Evolutionary conservation across 1,140 invertebrate species (phyloP).

Genomic region (Heliothis subflexa): DNA sequence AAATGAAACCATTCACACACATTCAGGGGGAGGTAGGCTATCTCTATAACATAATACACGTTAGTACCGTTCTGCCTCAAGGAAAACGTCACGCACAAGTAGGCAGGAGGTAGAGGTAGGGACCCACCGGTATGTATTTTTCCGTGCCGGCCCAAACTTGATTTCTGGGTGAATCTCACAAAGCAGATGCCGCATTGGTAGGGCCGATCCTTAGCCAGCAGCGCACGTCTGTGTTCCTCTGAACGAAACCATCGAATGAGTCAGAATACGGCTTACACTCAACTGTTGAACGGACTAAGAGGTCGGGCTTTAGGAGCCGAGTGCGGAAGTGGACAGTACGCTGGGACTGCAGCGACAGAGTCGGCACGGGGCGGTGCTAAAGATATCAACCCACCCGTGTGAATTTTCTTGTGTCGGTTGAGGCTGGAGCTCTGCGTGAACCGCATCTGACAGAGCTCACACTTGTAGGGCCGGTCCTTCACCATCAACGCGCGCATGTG

Average conservation of each 20-base stretch:
- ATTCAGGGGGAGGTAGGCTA: conserved; percentile 80
- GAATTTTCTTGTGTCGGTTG: conserved; percentile 94
- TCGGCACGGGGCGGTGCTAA: conserved; percentile 58
- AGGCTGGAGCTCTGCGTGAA: conserved; percentile 93
- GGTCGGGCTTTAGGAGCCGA: conserved; percentile 50
- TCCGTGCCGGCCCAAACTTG: conserved; percentile 79
- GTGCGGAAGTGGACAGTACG: conserved; percentile 26
- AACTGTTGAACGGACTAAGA: conserved; percentile 41
- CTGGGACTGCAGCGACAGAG: conserved; percentile 43
- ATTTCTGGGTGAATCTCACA: conserved; percentile 84
- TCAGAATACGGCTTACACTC: conserved; percentile 56
- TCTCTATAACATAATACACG: conserved; percentile 49
- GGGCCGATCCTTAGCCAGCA: conserved; percentile 86
- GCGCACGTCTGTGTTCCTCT: conserved; percentile 77
- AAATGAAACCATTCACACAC: conserved; percentile 73
- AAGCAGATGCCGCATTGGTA: conserved; percentile 86
- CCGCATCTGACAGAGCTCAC: conserved; percentile 91
- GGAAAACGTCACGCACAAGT: conserved; percentile 67
- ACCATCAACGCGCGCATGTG: conserved; percentile 86
- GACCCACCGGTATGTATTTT: conserved; percentile 81
- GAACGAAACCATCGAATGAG: conserved; percentile 68
- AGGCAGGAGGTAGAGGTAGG: conserved; percentile 58
- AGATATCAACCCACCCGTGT: conserved; percentile 88
- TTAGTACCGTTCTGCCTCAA: conserved; percentile 76
- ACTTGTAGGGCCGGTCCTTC: conserved; percentile 91